These are phyloP conservation scores for Prorops nasuta DNA, from an alignment of 1,140 invertebrate species.

Conservation along the genomic window DNA sequence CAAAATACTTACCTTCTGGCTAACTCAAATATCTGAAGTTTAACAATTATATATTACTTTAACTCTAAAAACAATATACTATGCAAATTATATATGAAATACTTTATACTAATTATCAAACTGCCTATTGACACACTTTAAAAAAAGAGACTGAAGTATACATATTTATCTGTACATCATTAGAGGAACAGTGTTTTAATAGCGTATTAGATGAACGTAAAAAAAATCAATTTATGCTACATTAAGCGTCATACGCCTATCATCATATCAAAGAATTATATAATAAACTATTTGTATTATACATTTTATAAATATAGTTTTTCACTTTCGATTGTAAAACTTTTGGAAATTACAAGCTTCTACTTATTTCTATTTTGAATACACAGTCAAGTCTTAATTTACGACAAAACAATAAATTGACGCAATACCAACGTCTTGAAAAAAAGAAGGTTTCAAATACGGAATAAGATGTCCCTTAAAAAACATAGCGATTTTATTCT, in stretches of 20 bases:
- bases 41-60: conserved; percentile 26
- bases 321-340: conserved; percentile 30
- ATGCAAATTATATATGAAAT: conserved; percentile 27
- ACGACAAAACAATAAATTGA: conserved; percentile 9
- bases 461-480: conserved; percentile 44
- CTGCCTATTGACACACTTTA: conserved; percentile 23
- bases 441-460: not conserved
- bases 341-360: conserved; percentile 27
- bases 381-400: not conserved
- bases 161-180: conserved; percentile 33
- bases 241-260: conserved; percentile 22
- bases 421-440: conserved; percentile 6
- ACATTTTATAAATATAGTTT: conserved; percentile 37
- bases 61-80: no score
- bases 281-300: conserved; percentile 30
- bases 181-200: conserved; percentile 33
- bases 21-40: conserved; percentile 16
- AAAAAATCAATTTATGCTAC: conserved; percentile 23
- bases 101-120: conserved; percentile 20
- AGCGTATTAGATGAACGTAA: conserved; percentile 30
- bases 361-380: conserved; percentile 24
- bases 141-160: conserved; percentile 21
- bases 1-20: conserved; percentile 28
- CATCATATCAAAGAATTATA: conserved; percentile 25
- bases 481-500: conserved; percentile 59